phyloP scores from a whole-genome alignment of 64 coral and sea anemone species.

The Platygyra sinensis region DNA sequence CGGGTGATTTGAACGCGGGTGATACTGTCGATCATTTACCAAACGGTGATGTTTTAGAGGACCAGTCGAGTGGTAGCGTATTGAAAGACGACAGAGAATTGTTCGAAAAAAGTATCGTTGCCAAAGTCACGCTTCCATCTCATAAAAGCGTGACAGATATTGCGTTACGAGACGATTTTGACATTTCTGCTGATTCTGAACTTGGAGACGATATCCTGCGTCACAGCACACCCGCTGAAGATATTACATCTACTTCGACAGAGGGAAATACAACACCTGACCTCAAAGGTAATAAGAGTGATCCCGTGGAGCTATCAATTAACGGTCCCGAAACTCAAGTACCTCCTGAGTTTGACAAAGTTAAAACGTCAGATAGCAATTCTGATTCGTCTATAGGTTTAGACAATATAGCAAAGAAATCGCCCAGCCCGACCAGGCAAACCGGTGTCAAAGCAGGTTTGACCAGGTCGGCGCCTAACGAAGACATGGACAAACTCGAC shows the following conservation, averaged over 20 bases:
- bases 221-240: slow-evolving; percentile 11
- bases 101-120: background rate
- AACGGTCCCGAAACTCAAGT: background rate
- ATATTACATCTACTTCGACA: background rate
- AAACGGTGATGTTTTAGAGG: background rate
- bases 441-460: background rate
- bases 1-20: background rate
- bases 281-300: background rate
- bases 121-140: background rate
- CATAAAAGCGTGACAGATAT: background rate
- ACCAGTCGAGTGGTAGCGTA: background rate
- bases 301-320: background rate
- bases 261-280: background rate
- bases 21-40: background rate
- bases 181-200: slow-evolving; percentile 18
- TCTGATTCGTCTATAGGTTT: background rate
- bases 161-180: background rate
- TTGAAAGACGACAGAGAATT: background rate
- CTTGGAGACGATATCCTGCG: background rate
- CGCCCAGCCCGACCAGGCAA: background rate
- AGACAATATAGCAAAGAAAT: background rate
- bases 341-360: background rate
- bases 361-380: too few relatives aligned
- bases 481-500: slow-evolving; percentile 42
- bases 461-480: background rate